Base-by-base conservation (phyloP, 2,888 invertebrate genomes). In the Trissolcus brochymenae region DNA sequence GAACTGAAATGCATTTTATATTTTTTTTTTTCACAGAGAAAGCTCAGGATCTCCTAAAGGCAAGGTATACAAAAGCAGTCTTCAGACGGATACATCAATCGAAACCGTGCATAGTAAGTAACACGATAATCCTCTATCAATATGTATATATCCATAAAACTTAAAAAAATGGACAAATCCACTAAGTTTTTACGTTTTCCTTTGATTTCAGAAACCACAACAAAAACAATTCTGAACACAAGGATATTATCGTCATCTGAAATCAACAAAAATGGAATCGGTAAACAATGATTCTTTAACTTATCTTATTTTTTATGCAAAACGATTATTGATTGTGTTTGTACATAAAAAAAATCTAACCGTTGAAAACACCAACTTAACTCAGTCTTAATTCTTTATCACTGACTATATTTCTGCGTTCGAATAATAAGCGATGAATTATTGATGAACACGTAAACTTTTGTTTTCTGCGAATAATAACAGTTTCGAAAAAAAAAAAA, bases 21-120 rank as follows among this genome's bases (percentile, higher is more conserved):
- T 55, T 57, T 40, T 21, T 72, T 88, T 89, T 91, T 89, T n/a
- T n/a, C n/a, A 70, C 91, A 94, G 94, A 86, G 93, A 94, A 89
- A 90, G 90, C 84, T 91, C 91, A 83, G 91, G 92, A 85, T 94
- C 94, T 59, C 94, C 94, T 9, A 91, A 91, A 84, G 87, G 91
- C 82, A 86, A 89, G 78, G 88, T 89, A 66, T 88, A 89, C 80
- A 88, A 87, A 78, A 90, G 90, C 76, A 88, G 90, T 41, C 87
- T 90, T 40, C 90, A 90, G 79, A 89, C 90, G 78, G 90, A 90
- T 82, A 89, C 89, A 6, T 89, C 89, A 11, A 89, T 90, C 75
- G 90, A 91, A 84, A 90, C 90, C 19, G 82, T 90, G 14, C 90
- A 89, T 84, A 90, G 91, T 91, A 86, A 90, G 90, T 85, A 59